Percentiles rank a stretch among this genome's conserved stretches.
Evolutionary conservation across 2,797 vertebrate genomes (phyloP).

Genomic region (Hafferia zeledoni): DNA sequence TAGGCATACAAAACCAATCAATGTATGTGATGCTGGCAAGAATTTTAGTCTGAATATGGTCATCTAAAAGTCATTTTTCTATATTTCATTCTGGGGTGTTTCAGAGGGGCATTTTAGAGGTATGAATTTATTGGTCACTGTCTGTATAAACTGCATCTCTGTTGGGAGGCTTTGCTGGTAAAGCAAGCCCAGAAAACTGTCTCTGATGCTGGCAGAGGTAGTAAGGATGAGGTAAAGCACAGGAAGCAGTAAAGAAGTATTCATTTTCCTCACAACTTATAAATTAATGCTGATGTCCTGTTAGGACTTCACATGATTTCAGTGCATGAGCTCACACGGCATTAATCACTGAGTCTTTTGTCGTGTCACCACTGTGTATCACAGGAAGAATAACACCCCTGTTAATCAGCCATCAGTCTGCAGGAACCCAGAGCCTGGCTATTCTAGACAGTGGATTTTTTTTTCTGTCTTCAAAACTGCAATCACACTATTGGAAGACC

Average conservation of each 20-base stretch:
- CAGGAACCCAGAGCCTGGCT: not conserved
- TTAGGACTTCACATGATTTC: not conserved
- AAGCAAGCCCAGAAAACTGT: not conserved
- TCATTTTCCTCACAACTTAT: not conserved
- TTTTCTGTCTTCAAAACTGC: not conserved
- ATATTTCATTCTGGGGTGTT: not conserved
- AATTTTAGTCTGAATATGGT: not conserved
- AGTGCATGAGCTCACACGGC: not conserved
- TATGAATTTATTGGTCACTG: not conserved
- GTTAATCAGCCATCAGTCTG: not conserved
- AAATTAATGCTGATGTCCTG: not conserved
- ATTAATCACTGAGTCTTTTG: not conserved
- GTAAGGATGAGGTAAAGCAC: not conserved
- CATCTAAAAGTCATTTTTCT: not conserved
- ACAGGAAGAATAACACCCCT: not conserved
- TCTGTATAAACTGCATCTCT: not conserved
- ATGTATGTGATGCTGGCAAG: not conserved
- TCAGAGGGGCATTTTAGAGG: not conserved
- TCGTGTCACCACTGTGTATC: accelerated
- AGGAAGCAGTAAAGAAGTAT: not conserved
- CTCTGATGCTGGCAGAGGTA: not conserved
- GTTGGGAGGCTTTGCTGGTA: not conserved
- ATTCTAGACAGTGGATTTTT: not conserved
- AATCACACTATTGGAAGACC: not conserved
- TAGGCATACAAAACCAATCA: not conserved